Evolutionary conservation across 1,140 invertebrate species (phyloP), one percentile per base, ranked within the genome.

Genomic region (Cotesia typhae): DNA sequence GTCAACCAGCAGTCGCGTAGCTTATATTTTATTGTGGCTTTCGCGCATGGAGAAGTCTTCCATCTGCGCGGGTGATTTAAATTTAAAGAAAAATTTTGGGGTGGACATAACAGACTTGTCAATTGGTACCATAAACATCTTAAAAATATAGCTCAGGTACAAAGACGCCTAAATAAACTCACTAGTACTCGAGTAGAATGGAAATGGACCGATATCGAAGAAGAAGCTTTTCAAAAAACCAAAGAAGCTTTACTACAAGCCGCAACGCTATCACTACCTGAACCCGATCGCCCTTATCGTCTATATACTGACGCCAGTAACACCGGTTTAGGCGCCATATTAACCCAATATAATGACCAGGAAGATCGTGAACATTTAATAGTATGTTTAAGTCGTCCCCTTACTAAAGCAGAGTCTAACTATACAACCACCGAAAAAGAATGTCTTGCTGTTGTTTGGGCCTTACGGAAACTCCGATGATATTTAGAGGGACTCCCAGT

Each of bases 161-260:
- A 70, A 70, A 55, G 67, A 17, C 67, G 57, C 4, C 28, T 70
- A 47, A 7, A 70, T 35, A 70, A 70, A 51, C 51, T 60, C 2
- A 60, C 67, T 10, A 70, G 67, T 28, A 14, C 55, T n/a, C 57
- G 64, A 59, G 52, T 17, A 4, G 60, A 60, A 7, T 74, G 67
- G 67, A 55, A 14, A 10, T 70, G 67, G 60, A 70, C 67, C 10
- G 67, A 74, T 4, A 61, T 70, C 4, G 72, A 74, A 64, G 59
- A 74, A 64, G 64, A 55, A 65, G 53, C 67, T 4, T 75, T 72
- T 38, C 14, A 57, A 4, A 35, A 67, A 28, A 70, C 71, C 1
- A 75, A 75, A 55, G 28, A 53, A 4, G 52, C 17, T 35, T 57
- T 75, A 4, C n/a, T 12, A 6, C 36, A 75, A 28, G 63, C 67